Base-by-base conservation (phyloP, 2,113 vertebrate species). In the Chrysemys picta region DNA sequence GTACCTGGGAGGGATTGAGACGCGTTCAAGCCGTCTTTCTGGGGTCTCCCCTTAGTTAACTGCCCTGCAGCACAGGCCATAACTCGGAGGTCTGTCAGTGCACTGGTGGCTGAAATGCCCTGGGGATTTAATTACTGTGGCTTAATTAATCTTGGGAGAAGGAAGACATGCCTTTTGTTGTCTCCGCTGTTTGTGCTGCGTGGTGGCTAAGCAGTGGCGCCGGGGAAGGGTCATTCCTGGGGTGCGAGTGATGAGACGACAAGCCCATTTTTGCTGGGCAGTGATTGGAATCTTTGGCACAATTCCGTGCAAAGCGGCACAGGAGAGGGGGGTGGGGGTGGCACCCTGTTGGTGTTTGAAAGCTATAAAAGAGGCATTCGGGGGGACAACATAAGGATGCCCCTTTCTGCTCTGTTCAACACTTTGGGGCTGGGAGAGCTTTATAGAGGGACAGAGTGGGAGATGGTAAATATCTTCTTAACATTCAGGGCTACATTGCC, bases 1-100 rank as follows among this genome's bases (percentile, higher is more conserved):
- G 99, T 98, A 84, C 57, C 79, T 2, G 12, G 0, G 6, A 27
- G 1, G 75, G 69, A n/a, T 31, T 56, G 85, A 56, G 78, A 80
- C 53, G 0, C 31, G 4, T 31, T n/a, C 24, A 1, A 5, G 14
- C 52, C 25, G 17, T 3, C 35, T 22, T 87, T 57, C 35, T 38
- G 3, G 25, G 31, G 17, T 12, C 59, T 82, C 86, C 49, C 10
- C 3, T 31, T 38, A 50, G 21, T 14, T 56, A 47, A 19, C 49
- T 21, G 79, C 6, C 5, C 49, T 21, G 10, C 17, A 21, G 50
- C 29, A 8, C 38, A 78, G 25, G 42, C 65, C 65, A 38, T 72
- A 38, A 47, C 53, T 83, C 19, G 3, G 45, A 35, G 52, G 57
- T 21, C 42, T 47, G 8, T 29, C 75, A 19, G 56, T 80, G 10